These are phyloP conservation scores for Platysteira castanea DNA, from an alignment of 2,113 vertebrate genomes.

Conservation along the genomic window DNA sequence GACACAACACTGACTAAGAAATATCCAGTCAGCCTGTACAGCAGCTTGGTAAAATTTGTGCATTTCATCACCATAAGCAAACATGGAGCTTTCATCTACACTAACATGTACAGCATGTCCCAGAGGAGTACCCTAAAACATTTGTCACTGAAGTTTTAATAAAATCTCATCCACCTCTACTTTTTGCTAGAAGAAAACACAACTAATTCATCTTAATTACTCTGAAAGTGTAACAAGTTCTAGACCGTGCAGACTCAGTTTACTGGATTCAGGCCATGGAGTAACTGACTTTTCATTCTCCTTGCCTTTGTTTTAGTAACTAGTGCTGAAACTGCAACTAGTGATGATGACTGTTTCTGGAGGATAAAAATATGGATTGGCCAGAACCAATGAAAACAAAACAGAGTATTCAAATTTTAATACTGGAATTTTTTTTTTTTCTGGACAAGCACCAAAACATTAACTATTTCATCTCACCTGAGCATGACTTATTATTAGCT, in stretches of 20 bases:
- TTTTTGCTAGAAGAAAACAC: neutral
- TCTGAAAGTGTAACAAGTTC: neutral
- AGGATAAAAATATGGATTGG: neutral
- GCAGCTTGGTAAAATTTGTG: neutral
- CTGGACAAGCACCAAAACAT: neutral
- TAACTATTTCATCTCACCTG: neutral
- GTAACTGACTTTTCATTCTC: neutral
- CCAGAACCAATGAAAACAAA: neutral
- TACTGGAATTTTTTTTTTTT: neutral
- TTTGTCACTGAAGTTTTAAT: neutral
- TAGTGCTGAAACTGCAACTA: neutral
- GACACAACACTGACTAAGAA: neutral
- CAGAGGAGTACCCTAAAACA: neutral
- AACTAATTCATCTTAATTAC: neutral
- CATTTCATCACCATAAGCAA: neutral
- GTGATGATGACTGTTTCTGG: neutral
- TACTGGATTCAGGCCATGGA: neutral
- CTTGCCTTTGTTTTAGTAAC: neutral
- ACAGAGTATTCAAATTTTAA: neutral
- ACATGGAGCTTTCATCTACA: neutral
- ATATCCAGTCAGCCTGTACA: neutral
- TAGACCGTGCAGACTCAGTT: neutral
- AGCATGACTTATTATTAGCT: neutral
- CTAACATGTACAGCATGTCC: neutral
- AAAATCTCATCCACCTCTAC: neutral